These are phyloP conservation scores for Heteronetta atricapilla DNA, from an alignment of 2,113 vertebrate genomes.

Conservation along the genomic window DNA sequence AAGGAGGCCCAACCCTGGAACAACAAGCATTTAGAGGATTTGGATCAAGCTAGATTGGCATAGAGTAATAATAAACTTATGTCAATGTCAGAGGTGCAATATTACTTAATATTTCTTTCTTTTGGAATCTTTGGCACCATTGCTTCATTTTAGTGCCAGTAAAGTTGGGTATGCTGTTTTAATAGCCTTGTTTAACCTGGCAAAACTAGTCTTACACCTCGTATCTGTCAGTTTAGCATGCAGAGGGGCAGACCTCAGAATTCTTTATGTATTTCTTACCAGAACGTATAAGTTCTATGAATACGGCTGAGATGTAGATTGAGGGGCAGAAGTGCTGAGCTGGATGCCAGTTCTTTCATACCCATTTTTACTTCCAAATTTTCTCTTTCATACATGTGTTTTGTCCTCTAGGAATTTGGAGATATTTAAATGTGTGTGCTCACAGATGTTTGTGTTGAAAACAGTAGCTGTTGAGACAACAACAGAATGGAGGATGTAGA, in stretches of 20 bases:
- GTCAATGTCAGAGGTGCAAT: conserved; percentile 63
- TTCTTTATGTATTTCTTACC: conserved; percentile 45
- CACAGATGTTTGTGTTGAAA: not conserved
- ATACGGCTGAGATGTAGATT: not conserved
- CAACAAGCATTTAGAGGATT: conserved; percentile 37
- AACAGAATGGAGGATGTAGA: not conserved
- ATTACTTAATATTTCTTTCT: conserved; percentile 74
- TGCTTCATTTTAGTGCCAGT: conserved; percentile 62
- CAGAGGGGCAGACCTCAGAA: conserved; percentile 48
- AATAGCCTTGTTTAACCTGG: conserved; percentile 68
- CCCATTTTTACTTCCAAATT: not conserved
- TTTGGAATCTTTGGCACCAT: conserved; percentile 57
- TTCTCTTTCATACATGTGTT: not conserved
- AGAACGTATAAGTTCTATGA: not conserved
- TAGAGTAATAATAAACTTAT: conserved; percentile 68
- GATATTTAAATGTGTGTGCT: not conserved
- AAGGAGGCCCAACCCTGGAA: conserved; percentile 13
- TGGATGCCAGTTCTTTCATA: not conserved
- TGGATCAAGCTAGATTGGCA: conserved; percentile 64
- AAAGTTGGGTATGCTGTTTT: conserved; percentile 65
- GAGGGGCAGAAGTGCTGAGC: not conserved
- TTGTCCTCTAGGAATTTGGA: not conserved
- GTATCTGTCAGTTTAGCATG: conserved; percentile 59
- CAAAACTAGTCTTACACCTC: conserved; percentile 59
- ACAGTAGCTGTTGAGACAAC: conserved; percentile 13